Evolutionary conservation across 2,888 invertebrate genomes (phyloP).

Genomic region (Polyommatus iphigenia): DNA sequence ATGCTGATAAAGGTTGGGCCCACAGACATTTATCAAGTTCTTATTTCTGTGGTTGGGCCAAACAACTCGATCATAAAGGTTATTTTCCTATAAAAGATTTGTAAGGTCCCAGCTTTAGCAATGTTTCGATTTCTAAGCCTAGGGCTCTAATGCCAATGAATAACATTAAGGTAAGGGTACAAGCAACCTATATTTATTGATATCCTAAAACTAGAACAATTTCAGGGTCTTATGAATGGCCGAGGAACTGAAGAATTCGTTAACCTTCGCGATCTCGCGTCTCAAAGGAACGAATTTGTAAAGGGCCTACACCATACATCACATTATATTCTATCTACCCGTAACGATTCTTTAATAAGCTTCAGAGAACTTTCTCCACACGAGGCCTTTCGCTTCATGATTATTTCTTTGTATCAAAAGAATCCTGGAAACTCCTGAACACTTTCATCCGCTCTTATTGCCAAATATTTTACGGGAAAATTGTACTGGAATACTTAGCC

Average conservation of each 20-base stretch:
- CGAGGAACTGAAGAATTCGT: neutral
- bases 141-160: neutral
- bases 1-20: neutral
- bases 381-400: conserved; percentile 6
- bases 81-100: neutral
- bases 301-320: neutral
- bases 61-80: neutral
- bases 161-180: neutral
- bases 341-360: conserved; percentile 22
- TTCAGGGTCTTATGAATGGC: neutral
- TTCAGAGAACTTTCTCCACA: conserved; percentile 22
- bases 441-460: conserved; percentile 17
- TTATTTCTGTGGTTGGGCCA: neutral
- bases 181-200: neutral
- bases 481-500: neutral
- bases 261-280: neutral
- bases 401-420: conserved; percentile 27
- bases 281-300: conserved; percentile 21
- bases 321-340: neutral
- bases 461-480: conserved; percentile 15
- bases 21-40: too few species aligned
- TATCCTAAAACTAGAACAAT: conserved; percentile 4
- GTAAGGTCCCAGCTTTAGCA: neutral
- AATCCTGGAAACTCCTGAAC: conserved; percentile 13
- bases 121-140: neutral